A percentile compares a stretch with the other conserved stretches of the same genome.
These are phyloP conservation scores for Idaea aversata DNA, from an alignment of 2,888 invertebrate species.

Conservation along the genomic window DNA sequence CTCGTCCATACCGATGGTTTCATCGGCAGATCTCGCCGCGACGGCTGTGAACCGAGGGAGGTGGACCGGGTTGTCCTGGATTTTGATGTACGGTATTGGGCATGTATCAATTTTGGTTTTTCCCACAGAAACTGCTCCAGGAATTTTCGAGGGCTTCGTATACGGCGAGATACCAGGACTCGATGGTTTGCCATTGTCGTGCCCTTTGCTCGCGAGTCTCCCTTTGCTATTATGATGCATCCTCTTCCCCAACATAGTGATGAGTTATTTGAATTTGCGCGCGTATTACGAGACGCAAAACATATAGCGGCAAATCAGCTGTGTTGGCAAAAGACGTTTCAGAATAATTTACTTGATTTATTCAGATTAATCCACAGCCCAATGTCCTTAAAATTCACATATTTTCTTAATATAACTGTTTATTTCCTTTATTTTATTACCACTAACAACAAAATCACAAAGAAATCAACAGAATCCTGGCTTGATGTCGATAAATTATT, in stretches of 20 bases:
- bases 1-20: constrained; percentile 92
- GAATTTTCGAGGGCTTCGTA: constrained; percentile 71
- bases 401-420: background rate
- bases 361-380: constrained; percentile 19
- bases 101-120: constrained; percentile 70
- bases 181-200: constrained; percentile 73
- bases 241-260: constrained; percentile 72
- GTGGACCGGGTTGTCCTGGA: constrained; percentile 83
- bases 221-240: constrained; percentile 77
- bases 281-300: constrained; percentile 49
- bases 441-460: constrained; percentile 10
- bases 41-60: constrained; percentile 85
- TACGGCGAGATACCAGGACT: constrained; percentile 75
- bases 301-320: constrained; percentile 24
- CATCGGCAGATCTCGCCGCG: constrained; percentile 84
- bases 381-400: background rate
- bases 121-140: constrained; percentile 61
- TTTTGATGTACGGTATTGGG: constrained; percentile 84
- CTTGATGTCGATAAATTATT: constrained; percentile 20
- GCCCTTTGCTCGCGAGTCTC: constrained; percentile 72
- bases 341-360: constrained; percentile 10
- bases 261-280: constrained; percentile 56
- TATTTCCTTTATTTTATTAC: constrained; percentile 3
- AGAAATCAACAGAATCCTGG: background rate
- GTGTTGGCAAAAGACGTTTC: constrained; percentile 4